These are phyloP conservation scores for Xyrauchen texanus DNA, from an alignment of 2,113 vertebrate genomes.

Conservation along the genomic window DNA sequence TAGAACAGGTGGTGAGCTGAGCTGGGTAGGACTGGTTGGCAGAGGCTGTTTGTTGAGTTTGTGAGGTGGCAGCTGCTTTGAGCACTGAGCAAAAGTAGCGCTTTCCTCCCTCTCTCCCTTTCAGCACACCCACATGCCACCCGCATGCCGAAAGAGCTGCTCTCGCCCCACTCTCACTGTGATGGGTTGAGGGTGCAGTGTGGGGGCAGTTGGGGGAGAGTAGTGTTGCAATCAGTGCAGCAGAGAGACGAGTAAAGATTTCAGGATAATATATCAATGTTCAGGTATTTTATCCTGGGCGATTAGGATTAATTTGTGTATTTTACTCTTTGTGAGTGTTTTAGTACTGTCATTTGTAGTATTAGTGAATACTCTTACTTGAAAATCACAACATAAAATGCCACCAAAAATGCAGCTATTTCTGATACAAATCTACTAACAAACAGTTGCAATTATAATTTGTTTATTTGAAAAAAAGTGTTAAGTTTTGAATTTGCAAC, in stretches of 20 bases:
- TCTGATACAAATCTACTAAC: too few species aligned
- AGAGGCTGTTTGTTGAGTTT: conserved; percentile 50
- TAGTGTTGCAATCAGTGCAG: conserved; percentile 29
- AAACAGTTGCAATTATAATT: too few species aligned
- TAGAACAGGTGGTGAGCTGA: conserved; percentile 58
- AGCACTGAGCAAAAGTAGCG: conserved; percentile 50
- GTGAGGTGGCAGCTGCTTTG: conserved; percentile 21
- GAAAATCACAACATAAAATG: too few species aligned
- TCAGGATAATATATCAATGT: background rate
- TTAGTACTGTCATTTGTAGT: too few species aligned
- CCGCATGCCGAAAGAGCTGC: conserved; percentile 28
- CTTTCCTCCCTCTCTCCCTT: conserved; percentile 2
- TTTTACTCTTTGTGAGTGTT: too few species aligned
- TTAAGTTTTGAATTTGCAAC: too few species aligned
- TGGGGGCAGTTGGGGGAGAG: background rate
- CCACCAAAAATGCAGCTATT: too few species aligned
- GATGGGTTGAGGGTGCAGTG: background rate
- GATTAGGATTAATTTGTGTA: too few species aligned
- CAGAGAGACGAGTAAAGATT: conserved; percentile 11
- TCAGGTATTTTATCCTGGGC: too few species aligned
- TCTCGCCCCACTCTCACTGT: conserved; percentile 12
- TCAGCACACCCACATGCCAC: conserved; percentile 41
- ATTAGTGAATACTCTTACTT: too few species aligned
- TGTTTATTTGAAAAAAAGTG: too few species aligned
- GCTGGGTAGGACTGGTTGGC: conserved; percentile 34